Conservation (phyloP, 2,888 invertebrate genomes). For the Timandra comae region DNA sequence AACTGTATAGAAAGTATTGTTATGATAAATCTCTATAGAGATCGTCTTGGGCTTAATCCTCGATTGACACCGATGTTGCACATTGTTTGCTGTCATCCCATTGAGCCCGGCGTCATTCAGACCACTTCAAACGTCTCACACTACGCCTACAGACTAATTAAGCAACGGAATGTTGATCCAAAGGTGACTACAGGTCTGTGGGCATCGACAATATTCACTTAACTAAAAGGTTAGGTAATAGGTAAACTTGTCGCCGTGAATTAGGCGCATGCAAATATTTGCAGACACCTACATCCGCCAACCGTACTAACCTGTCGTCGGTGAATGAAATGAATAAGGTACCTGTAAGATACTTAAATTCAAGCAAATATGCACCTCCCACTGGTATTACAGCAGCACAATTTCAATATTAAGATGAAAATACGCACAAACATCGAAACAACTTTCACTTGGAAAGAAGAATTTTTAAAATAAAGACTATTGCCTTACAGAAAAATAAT, state of each 20-base stretch:
- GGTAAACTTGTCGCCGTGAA: constrained; percentile 50
- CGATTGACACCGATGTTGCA: constrained; percentile 31
- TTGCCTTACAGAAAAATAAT: too few relatives aligned
- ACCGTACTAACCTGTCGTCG: constrained; percentile 36
- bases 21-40: constrained; percentile 30
- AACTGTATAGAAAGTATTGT: constrained; percentile 40
- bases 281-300: constrained; percentile 69
- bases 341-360: constrained; percentile 10
- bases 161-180: constrained; percentile 36
- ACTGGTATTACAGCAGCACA: constrained; percentile 22
- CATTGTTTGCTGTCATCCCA: constrained; percentile 36
- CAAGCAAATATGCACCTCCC: constrained; percentile 63
- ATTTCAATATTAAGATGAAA: too few relatives aligned
- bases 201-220: constrained; percentile 36
- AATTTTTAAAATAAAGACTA: too few relatives aligned
- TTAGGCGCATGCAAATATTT: constrained; percentile 70
- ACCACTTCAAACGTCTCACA: constrained; percentile 38
- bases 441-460: too few relatives aligned
- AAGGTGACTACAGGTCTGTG: constrained; percentile 40
- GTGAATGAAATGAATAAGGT: too few relatives aligned
- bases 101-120: constrained; percentile 41
- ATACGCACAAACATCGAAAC: too few relatives aligned
- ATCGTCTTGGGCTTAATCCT: constrained; percentile 32
- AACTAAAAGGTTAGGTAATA: constrained; percentile 51
- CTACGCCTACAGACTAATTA: constrained; percentile 42